A percentile compares a stretch with the other conserved stretches of the same genome.
These are phyloP conservation scores for Falcaria lacertinaria DNA, from an alignment of 2,888 invertebrate species.

Conservation along the genomic window DNA sequence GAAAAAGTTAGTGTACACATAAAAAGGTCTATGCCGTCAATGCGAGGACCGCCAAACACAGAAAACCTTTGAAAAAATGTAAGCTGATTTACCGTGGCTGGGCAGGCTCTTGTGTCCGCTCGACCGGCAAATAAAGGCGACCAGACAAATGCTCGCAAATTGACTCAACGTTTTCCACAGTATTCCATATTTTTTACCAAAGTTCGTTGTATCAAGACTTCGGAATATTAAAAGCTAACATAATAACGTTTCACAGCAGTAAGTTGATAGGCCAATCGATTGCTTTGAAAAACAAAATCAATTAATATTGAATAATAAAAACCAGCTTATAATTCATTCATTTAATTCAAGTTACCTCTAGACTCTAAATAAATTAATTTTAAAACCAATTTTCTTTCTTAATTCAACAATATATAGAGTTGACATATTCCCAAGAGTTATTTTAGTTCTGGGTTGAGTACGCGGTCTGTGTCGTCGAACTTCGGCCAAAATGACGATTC, in stretches of 20 bases:
- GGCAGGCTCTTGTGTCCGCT: conserved; percentile 59
- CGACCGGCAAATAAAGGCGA: conserved; percentile 76
- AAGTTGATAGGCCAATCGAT: no score
- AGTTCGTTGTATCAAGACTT: conserved; percentile 19
- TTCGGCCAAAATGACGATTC: conserved; percentile 21
- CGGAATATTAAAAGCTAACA: conserved; percentile 7
- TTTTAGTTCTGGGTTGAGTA: conserved; percentile 14
- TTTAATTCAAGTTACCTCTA: no score
- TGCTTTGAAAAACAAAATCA: no score
- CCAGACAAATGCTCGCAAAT: conserved; percentile 77
- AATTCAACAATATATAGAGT: no score
- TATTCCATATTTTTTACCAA: conserved; percentile 61
- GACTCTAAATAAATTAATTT: no score
- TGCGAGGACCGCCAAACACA: conserved; percentile 69
- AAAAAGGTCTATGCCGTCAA: conserved; percentile 63
- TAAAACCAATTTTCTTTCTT: no score
- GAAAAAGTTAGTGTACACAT: conserved; percentile 50
- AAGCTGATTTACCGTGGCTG: conserved; percentile 75
- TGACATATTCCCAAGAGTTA: no score
- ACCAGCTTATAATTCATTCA: no score
- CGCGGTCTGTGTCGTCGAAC: no score
- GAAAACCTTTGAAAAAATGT: conserved; percentile 75
- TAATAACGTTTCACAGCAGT: no score
- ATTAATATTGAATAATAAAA: no score
- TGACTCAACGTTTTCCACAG: conserved; percentile 74